Percentiles rank a stretch among this genome's conserved stretches.
Evolutionary conservation across 1,140 invertebrate genomes (phyloP).

Genomic region (Microvelia longipes): DNA sequence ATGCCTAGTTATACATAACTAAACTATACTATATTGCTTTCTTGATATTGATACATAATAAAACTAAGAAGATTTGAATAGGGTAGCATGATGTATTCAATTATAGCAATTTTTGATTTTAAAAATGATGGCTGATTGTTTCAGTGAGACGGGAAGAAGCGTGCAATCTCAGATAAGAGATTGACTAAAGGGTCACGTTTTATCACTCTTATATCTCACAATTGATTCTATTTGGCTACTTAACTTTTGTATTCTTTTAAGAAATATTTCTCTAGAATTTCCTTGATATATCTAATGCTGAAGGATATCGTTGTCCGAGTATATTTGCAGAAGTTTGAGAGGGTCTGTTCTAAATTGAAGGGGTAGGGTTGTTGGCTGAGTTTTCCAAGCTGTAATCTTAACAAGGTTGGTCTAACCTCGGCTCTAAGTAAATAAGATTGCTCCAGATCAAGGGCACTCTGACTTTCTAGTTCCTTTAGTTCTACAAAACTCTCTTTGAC

Average conservation of each 20-base stretch:
- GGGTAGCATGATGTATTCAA: no score
- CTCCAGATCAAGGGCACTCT: background rate
- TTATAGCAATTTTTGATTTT: no score
- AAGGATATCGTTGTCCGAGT: background rate
- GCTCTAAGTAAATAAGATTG: background rate
- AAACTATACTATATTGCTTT: no score
- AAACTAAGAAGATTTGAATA: no score
- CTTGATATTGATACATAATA: no score
- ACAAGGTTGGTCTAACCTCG: background rate
- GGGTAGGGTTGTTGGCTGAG: background rate
- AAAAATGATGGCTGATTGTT: no score
- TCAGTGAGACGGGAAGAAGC: no score
- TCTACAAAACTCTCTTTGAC: background rate
- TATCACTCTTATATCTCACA: background rate
- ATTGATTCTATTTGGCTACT: background rate
- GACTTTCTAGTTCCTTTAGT: background rate
- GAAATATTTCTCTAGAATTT: no score
- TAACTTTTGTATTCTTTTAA: background rate
- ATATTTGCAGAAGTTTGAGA: background rate
- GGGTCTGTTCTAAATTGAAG: background rate
- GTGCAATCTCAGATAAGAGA: no score
- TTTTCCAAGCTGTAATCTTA: background rate
- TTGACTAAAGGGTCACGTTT: background rate
- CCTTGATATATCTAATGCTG: background rate
- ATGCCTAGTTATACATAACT: no score